Conservation (phyloP, 1,140 invertebrate genomes). For the Zaprionus lachaisei region DNA sequence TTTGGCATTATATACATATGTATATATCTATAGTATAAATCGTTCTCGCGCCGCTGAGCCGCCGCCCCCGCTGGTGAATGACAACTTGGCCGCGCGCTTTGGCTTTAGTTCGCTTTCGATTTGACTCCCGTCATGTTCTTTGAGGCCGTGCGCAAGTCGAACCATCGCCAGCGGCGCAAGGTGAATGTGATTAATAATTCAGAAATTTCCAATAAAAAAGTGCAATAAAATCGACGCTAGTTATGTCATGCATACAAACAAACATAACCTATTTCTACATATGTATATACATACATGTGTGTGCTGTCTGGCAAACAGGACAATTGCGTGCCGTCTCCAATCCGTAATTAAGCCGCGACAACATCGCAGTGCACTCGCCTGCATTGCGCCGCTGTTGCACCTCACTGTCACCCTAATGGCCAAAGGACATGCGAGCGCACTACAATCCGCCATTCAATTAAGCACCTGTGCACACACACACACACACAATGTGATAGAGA, state of each 20-base stretch:
- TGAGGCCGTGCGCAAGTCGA: constrained; percentile 49
- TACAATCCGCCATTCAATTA: constrained; percentile 48
- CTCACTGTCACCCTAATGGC: constrained; percentile 39
- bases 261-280: background rate
- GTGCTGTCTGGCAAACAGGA: background rate
- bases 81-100: background rate
- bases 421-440: constrained; percentile 51
- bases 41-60: background rate
- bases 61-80: background rate
- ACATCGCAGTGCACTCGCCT: constrained; percentile 17
- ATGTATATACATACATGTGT: background rate
- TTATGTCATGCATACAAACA: background rate
- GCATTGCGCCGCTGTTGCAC: background rate
- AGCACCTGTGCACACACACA: constrained; percentile 14
- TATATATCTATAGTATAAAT: background rate
- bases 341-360: constrained; percentile 23
- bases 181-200: constrained; percentile 46
- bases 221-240: background rate
- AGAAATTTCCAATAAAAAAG: constrained; percentile 23
- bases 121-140: constrained; percentile 69
- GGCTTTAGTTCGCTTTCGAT: constrained; percentile 61
- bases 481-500: background rate
- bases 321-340: constrained; percentile 4
- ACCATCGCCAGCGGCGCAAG: constrained; percentile 57
- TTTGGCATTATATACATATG: constrained; percentile 24